phyloP scores from a whole-genome alignment of 1,140 invertebrate species.

The Drosophila willistoni region DNA sequence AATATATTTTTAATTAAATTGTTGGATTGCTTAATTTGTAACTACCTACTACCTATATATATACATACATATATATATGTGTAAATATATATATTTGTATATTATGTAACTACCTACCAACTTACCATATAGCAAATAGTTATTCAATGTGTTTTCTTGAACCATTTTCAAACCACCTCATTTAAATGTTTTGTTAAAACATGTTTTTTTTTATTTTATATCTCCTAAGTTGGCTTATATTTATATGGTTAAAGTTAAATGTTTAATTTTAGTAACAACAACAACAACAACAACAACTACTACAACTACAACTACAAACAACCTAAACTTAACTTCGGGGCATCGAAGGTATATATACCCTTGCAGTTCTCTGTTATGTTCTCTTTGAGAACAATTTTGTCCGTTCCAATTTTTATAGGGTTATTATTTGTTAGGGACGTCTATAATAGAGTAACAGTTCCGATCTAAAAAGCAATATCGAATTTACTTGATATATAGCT shows the following conservation, averaged over 20 bases:
- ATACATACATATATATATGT: conserved; percentile 32
- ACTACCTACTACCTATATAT: conserved; percentile 49
- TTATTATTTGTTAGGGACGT: no score
- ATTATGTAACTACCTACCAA: conserved; percentile 23
- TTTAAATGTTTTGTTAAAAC: conserved; percentile 63
- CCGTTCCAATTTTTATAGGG: background rate
- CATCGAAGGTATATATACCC: background rate
- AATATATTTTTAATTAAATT: conserved; percentile 43
- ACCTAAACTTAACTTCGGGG: conserved; percentile 24
- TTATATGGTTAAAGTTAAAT: conserved; percentile 45
- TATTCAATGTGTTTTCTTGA: conserved; percentile 53
- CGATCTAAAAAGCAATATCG: no score
- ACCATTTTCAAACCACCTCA: conserved; percentile 79
- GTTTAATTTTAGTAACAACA: conserved; percentile 35
- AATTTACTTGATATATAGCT: no score
- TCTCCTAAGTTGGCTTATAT: conserved; percentile 60
- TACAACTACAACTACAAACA: conserved; percentile 26
- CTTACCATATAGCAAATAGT: conserved; percentile 43
- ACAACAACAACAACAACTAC: conserved; percentile 21
- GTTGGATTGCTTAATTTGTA: conserved; percentile 34
- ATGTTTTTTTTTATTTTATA: conserved; percentile 42
- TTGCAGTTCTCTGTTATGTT: background rate
- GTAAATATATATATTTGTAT: conserved; percentile 36
- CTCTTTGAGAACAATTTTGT: background rate
- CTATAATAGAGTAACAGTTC: no score